Evolutionary conservation across 2,888 invertebrate genomes (phyloP), one percentile per base, ranked within the genome.

Genomic region (Protonemura montana): DNA sequence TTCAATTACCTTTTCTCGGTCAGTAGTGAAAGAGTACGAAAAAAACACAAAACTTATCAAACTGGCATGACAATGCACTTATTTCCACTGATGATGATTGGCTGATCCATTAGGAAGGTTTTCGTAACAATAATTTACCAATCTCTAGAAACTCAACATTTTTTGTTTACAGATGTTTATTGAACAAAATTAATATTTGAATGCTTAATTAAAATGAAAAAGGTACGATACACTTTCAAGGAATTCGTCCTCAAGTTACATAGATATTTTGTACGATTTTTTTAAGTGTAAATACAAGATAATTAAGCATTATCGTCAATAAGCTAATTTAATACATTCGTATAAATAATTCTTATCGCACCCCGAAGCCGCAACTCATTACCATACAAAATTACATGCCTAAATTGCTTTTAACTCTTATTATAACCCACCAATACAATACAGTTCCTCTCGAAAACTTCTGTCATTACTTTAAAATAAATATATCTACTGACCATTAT

Each of bases 161-260:
- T 59, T 21, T 10, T 59, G 59, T 59, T 59, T 59, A 10, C 7
- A 59, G 59, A 59, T 59, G 59, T 59, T 59, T 59, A 59, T 59
- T 59, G 59, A 59, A 21, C 59, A 59, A 59, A 59, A 59, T 59
- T 59, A 59, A 59, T 59, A 59, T 59, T 21, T 21, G 3, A 16
- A 59, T 59, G 59, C 13, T 59, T 59, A 59, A 59, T 59, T 59
- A 59, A 59, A 59, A 59, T 59, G 59, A 59, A 59, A 59, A 59
- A 59, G 59, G 59, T 59, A 10, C 59, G 59, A 59, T 59, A 59
- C 21, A 59, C 59, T 21, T 59, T 59, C 59, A 7, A 59, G 59
- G 59, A 59, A 59, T 21, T 59, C n/a, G n/a, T 59, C 59, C 59
- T 21, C 59, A 21, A 10, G 59, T 59, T 59, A 16, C 59, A 10